Base-by-base conservation (phyloP, 2,113 vertebrate genomes). In the Melanocharis versteri region DNA sequence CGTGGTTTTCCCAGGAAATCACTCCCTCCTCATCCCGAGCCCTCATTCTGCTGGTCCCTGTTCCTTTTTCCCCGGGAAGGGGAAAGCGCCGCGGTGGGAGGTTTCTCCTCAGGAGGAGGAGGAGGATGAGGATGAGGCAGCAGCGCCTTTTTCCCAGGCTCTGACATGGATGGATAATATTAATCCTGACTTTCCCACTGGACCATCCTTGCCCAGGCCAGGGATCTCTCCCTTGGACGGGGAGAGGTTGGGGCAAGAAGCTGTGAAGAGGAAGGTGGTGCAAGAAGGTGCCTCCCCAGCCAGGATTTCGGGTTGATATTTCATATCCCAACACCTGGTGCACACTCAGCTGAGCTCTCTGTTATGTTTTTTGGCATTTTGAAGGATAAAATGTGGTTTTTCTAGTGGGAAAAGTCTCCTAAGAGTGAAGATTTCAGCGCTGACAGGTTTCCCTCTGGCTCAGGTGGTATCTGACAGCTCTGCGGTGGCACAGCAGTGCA, bases 11-110 rank as follows among this genome's bases (percentile, higher is more conserved):
- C 42, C 4, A 1, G 18, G 39, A 64, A 11, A 71, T 62, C 24
- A 0, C 0, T 27, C 61, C 66, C 33, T 47, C 69, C 64, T 84
- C 20, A 6, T 35, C 50, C 57, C 0, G 1, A 65, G 31, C 16
- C 47, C 24, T 87, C 47, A 37, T 77, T 5, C 58, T 71, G 27
- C 62, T 84, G 33, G 22, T 27, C 13, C n/a, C 12, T 22, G 33
- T 10, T 54, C 54, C 22, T 44, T 89, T 21, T 58, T 13, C 9
- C 27, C 35, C 2, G 0, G 12, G 19, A 22, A 13, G 20, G 56
- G n/a, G 31, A 61, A 65, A 17, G n/a, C 0, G 0, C 42, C 0
- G 0, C 0, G 0, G 11, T 30, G 60, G 65, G 60, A 66, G 23
- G 8, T 54, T 87, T 75, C 39, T 94, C 24, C 47, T 54, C 11